Percentiles rank a stretch among this genome's conserved stretches.
These are phyloP conservation scores for Amphiprion percula DNA, from an alignment of 2,113 vertebrate species.

Conservation along the genomic window DNA sequence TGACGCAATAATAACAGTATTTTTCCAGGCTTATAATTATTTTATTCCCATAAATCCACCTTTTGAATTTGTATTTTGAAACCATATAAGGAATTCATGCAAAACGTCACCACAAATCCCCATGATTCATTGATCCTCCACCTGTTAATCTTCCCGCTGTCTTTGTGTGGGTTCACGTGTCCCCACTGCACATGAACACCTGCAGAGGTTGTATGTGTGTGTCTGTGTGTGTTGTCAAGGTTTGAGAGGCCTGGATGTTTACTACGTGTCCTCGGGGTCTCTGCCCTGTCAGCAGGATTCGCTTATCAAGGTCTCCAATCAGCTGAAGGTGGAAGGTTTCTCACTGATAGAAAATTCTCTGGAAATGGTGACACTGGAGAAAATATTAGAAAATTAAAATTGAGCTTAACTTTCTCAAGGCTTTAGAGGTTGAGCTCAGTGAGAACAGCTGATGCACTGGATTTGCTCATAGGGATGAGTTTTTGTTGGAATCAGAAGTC, in stretches of 20 bases:
- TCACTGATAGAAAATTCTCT: slow-evolving; percentile 35
- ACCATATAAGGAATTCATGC: slow-evolving; percentile 45
- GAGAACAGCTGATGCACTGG: slow-evolving; percentile 17
- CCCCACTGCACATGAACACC: neutral
- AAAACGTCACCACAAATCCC: slow-evolving; percentile 28
- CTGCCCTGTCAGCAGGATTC: slow-evolving; percentile 63
- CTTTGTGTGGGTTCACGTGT: neutral
- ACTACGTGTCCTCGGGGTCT: slow-evolving; percentile 26
- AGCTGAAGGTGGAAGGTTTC: slow-evolving; percentile 28
- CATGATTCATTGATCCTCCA: neutral
- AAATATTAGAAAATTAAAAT: slow-evolving; percentile 28
- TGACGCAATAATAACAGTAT: slow-evolving; percentile 41
- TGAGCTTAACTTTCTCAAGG: slow-evolving; percentile 14
- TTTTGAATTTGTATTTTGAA: slow-evolving; percentile 7
- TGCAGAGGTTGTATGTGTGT: neutral
- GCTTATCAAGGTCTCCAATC: slow-evolving; percentile 49
- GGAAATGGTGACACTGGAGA: slow-evolving; percentile 16
- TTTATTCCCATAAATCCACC: slow-evolving; percentile 11
- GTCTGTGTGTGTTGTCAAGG: slow-evolving; percentile 7
- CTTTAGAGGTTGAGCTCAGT: slow-evolving; percentile 13
- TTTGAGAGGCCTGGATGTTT: slow-evolving; percentile 20
- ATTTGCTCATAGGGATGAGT: neutral
- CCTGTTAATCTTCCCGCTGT: neutral
- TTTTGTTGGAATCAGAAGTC: neutral
- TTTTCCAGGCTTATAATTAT: slow-evolving; percentile 36